Conservation (phyloP, 2,113 vertebrate genomes). For the Cygnus buccinator region DNA sequence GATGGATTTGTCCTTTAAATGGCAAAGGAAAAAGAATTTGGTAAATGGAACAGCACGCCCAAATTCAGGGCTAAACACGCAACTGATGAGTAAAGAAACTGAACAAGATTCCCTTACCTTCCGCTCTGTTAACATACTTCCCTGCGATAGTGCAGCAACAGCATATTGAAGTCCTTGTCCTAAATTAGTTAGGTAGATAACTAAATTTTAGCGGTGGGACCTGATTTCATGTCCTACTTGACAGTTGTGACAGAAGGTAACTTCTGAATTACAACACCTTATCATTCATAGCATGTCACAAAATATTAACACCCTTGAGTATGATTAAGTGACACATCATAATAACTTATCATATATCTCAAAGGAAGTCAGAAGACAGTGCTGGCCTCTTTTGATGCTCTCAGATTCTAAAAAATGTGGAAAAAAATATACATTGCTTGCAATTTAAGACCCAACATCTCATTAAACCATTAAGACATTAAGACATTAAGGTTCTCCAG, state of each 20-base stretch:
- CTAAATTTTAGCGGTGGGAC: not conserved
- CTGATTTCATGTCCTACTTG: slow-evolving; percentile 19
- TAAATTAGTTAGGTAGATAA: slow-evolving; percentile 5
- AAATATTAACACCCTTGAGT: slow-evolving; percentile 48
- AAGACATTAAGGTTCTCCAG: not conserved
- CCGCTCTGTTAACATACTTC: not conserved
- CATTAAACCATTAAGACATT: not conserved
- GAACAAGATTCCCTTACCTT: not conserved
- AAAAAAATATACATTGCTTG: not conserved
- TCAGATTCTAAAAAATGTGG: not conserved
- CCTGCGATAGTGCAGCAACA: not conserved
- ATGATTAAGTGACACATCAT: slow-evolving; percentile 41
- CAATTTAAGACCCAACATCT: not conserved
- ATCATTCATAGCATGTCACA: slow-evolving; percentile 29
- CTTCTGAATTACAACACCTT: slow-evolving; percentile 33
- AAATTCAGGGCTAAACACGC: not conserved
- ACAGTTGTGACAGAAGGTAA: slow-evolving; percentile 38
- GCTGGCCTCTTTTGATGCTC: not conserved
- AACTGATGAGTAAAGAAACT: not conserved
- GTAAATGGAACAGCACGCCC: not conserved
- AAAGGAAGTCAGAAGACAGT: not conserved
- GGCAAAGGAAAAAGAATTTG: not conserved
- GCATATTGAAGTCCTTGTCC: not conserved
- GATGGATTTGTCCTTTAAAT: not conserved
- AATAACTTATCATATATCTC: slow-evolving; percentile 23